Base-by-base conservation (phyloP, 2,888 invertebrate species). In the Mongoloraphidia duomilia region DNA sequence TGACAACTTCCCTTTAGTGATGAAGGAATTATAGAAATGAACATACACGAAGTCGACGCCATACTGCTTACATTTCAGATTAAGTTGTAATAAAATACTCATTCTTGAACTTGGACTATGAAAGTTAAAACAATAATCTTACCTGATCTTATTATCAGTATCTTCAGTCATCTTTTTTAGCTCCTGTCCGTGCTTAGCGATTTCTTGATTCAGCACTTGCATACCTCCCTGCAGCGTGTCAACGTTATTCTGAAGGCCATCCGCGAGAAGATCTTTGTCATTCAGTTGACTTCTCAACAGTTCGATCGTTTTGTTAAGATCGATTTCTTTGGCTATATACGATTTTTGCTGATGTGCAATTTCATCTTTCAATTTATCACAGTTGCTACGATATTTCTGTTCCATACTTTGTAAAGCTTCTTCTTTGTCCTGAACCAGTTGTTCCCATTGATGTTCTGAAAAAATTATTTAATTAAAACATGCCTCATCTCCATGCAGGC, bases 391-490 rank as follows among this genome's bases (percentile, higher is more conserved):
- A 58, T 79, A 80, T 57, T 79, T 77, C 47, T 72, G 66, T 66
- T 79, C 79, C 64, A 79, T 73, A 41, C 75, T 63, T 48, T 73
- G 65, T 10, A 80, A 67, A 40, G 79, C 78, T 56, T 67, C 74
- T 60, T 76, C 77, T 59, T 80, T 79, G 61, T 80, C 79, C 45
- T 69, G 65, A 63, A 76, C 75, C 54, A 80, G 73, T 56, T 74
- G 74, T 51, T 77, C 76, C 78, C 79, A 79, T 63, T 79, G 79
- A 5, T 75, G 71, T 55, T 80, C 79, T 80, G 64, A 37, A 53
- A 66, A 61, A 49, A 40, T n/a, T 10, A 17, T 26, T 34, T 34
- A 36, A 44, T n/a, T n/a, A 17, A 33, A 17, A 34, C 12, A 44
- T 44, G 4, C 6, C 6, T 26, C 26, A 26, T 26, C 6, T n/a